Evolutionary conservation across 2,888 invertebrate species (phyloP).

Genomic region (Thereva unica): DNA sequence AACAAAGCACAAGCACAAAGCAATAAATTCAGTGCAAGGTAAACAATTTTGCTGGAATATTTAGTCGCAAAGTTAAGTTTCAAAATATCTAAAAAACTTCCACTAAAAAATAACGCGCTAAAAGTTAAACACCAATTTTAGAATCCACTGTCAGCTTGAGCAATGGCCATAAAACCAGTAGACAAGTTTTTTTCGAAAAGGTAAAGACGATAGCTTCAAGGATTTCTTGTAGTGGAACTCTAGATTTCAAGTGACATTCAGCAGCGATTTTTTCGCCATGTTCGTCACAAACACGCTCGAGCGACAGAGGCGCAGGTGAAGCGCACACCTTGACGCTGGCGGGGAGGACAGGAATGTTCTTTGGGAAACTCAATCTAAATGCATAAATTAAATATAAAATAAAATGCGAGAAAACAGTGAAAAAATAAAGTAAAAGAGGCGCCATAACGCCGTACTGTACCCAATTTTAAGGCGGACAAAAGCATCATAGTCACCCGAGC

Average conservation of each 20-base stretch:
- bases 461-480: slow-evolving; percentile 57
- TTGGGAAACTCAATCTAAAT: neutral
- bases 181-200: neutral
- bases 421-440: neutral
- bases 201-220: slow-evolving; percentile 27
- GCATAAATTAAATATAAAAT: slow-evolving; percentile 15
- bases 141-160: too few species aligned
- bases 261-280: slow-evolving; percentile 7
- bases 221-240: slow-evolving; percentile 32
- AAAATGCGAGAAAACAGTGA: slow-evolving; percentile 1
- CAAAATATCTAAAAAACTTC: too few species aligned
- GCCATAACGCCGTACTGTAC: slow-evolving; percentile 47
- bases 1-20: too few species aligned
- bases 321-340: neutral
- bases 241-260: slow-evolving; percentile 29
- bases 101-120: too few species aligned
- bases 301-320: neutral
- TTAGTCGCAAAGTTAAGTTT: too few species aligned
- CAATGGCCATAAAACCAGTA: too few species aligned
- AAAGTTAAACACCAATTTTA: too few species aligned
- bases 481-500: slow-evolving; percentile 54
- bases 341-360: neutral
- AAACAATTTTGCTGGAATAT: too few species aligned
- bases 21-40: too few species aligned
- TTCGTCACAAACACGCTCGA: slow-evolving; percentile 3